phyloP scores from a whole-genome alignment of 2,888 invertebrate species.

The Tetrapedia diversipes region DNA sequence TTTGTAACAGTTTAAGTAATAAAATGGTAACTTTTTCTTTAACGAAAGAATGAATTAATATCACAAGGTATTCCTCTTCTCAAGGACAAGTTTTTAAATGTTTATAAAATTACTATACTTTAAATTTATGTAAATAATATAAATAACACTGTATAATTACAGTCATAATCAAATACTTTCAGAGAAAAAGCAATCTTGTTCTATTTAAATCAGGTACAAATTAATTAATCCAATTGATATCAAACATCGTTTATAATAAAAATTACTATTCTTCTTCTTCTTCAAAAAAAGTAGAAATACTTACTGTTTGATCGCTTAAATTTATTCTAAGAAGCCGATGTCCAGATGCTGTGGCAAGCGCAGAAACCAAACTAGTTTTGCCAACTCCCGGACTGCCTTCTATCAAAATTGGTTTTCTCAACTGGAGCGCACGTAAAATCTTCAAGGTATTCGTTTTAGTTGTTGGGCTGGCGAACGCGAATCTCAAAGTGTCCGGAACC shows the following conservation, averaged over 20 bases:
- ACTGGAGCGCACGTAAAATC: constrained; percentile 93
- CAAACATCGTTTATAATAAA: not conserved
- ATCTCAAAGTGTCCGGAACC: constrained; percentile 81
- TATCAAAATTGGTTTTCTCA: constrained; percentile 95
- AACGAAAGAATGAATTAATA: too few relatives aligned
- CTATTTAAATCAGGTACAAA: too few relatives aligned
- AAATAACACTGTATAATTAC: not conserved
- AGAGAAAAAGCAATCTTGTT: too few relatives aligned
- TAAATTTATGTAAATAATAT: too few relatives aligned
- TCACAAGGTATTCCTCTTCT: too few relatives aligned
- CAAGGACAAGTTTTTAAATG: too few relatives aligned
- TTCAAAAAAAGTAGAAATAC: constrained; percentile 73
- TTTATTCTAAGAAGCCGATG: constrained; percentile 96
- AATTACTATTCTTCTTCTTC: not conserved
- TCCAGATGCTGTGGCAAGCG: constrained; percentile 93
- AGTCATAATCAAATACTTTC: too few relatives aligned
- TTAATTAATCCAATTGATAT: not conserved
- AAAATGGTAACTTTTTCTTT: not conserved
- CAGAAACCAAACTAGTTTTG: constrained; percentile 97
- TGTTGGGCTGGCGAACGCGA: constrained; percentile 91
- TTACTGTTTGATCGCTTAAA: constrained; percentile 98
- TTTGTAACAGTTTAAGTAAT: too few relatives aligned
- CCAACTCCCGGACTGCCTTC: constrained; percentile 99
- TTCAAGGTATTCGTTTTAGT: constrained; percentile 92
- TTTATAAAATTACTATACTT: too few relatives aligned